phyloP scores from a whole-genome alignment of 1,140 invertebrate genomes.

The Caerostris darwini region DNA sequence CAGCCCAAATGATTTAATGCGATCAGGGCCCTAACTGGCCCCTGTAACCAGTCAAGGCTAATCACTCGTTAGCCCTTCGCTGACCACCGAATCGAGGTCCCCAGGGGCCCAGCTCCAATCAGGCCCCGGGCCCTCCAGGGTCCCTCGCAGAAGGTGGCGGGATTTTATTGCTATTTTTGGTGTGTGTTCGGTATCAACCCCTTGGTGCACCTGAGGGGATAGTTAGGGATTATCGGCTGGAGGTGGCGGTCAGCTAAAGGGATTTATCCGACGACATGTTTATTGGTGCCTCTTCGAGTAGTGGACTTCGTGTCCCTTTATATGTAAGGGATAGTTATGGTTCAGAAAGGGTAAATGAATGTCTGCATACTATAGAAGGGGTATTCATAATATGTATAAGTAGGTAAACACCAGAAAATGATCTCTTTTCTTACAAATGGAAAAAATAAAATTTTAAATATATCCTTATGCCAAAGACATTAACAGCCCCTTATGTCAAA shows the following conservation, averaged over 20 bases:
- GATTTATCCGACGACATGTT: slow-evolving; percentile 21
- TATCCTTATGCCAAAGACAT: no score
- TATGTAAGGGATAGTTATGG: no score
- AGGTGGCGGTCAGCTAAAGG: slow-evolving; percentile 15
- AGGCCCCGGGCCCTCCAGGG: not conserved
- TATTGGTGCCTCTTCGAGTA: not conserved
- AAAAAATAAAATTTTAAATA: no score
- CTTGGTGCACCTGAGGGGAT: not conserved
- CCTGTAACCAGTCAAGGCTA: slow-evolving; percentile 69
- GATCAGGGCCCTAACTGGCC: slow-evolving; percentile 18
- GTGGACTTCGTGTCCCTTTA: not conserved
- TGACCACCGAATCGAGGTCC: slow-evolving; percentile 23
- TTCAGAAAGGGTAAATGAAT: no score
- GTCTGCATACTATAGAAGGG: no score
- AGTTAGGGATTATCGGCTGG: not conserved
- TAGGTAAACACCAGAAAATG: no score
- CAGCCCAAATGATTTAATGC: slow-evolving; percentile 28
- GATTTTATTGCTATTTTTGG: slow-evolving; percentile 33
- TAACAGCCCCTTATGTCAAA: no score
- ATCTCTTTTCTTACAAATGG: no score
- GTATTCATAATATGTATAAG: no score
- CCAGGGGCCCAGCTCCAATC: slow-evolving; percentile 13
- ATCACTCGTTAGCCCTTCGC: slow-evolving; percentile 61
- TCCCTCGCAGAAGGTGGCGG: not conserved
- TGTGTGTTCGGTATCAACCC: slow-evolving; percentile 4